phyloP scores from a whole-genome alignment of 2,888 invertebrate genomes.

The Ormyrus labotus region DNA sequence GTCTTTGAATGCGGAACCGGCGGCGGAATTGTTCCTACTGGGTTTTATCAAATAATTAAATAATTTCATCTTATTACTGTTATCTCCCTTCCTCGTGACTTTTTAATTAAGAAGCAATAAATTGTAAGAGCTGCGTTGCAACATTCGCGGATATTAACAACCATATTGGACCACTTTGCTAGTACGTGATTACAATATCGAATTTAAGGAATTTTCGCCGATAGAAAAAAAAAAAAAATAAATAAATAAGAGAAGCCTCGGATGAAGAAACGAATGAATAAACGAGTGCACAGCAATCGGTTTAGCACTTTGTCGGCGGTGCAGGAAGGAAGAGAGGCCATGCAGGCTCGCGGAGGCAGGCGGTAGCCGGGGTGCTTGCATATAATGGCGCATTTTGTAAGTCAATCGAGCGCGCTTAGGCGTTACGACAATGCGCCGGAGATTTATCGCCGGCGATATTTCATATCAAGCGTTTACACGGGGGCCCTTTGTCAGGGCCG shows the following conservation, averaged over 20 bases:
- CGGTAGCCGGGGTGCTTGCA: constrained; percentile 13
- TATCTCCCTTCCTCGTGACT: neutral
- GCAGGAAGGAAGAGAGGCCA: neutral
- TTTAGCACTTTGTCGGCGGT: no score
- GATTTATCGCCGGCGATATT: constrained; percentile 64
- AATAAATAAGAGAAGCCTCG: no score
- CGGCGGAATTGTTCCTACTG: neutral
- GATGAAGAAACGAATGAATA: no score
- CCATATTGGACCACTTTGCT: no score
- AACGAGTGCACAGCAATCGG: no score
- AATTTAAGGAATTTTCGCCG: no score
- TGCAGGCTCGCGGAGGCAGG: neutral
- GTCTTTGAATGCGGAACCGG: neutral
- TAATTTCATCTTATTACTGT: constrained; percentile 8
- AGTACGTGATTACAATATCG: no score
- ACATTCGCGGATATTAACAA: neutral
- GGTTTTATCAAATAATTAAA: neutral
- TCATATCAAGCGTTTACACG: constrained; percentile 63
- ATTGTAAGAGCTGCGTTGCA: neutral
- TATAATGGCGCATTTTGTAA: constrained; percentile 43
- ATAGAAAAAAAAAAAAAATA: no score
- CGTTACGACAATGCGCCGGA: constrained; percentile 60
- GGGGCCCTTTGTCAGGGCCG: neutral
- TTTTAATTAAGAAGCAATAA: constrained; percentile 17
- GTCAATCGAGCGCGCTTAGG: constrained; percentile 47